Percentiles rank a stretch among this genome's conserved stretches.
phyloP scores from a whole-genome alignment of 2,797 vertebrate species.

The Cuniculus paca region DNA sequence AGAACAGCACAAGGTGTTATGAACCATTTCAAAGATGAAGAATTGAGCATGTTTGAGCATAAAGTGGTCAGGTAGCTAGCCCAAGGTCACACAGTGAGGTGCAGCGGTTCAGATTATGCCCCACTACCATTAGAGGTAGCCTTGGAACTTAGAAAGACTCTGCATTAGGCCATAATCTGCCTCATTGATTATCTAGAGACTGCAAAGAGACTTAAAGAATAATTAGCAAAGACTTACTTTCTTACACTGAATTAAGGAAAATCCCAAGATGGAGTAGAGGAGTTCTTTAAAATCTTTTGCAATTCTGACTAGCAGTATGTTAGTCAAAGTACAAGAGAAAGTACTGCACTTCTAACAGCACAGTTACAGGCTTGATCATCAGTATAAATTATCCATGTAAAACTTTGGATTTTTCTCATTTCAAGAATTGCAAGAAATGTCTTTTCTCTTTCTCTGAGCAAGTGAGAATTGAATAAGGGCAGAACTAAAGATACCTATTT shows the following conservation, averaged over 20 bases:
- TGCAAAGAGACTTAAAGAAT: not conserved
- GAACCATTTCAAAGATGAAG: not conserved
- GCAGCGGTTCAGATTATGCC: not conserved
- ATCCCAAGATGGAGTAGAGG: not conserved
- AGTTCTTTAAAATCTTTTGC: not conserved
- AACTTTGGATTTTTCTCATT: constrained; percentile 4
- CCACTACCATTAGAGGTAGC: not conserved
- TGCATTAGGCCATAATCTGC: not conserved
- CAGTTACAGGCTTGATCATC: not conserved
- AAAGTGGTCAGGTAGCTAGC: not conserved
- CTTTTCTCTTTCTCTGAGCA: constrained; percentile 13
- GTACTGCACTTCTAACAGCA: not conserved
- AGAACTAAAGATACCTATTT: not conserved
- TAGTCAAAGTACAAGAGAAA: constrained; percentile 20
- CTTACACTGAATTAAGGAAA: not conserved
- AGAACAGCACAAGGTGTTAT: not conserved
- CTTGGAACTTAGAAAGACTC: not conserved
- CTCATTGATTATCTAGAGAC: not conserved
- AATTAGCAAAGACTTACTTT: not conserved
- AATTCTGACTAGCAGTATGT: not conserved
- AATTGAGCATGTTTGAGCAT: not conserved
- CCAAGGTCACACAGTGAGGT: not conserved
- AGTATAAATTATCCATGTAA: not conserved
- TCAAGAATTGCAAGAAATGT: constrained; percentile 14
- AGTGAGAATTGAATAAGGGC: not conserved